These are phyloP conservation scores for Rhimphoctona megacephalus DNA, from an alignment of 2,888 invertebrate species.

Conservation along the genomic window DNA sequence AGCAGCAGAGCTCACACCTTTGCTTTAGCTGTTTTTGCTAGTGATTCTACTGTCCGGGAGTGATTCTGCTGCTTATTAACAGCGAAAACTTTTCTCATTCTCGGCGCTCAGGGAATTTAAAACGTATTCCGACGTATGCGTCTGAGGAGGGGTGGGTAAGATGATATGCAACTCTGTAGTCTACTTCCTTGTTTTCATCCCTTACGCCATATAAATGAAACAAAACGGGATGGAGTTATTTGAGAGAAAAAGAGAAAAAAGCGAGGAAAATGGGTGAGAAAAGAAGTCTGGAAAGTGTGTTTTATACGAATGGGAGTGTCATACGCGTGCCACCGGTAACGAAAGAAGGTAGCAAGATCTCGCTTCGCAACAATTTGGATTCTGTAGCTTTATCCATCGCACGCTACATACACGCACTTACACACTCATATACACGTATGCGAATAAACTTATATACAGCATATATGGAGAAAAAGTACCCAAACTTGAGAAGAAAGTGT, in stretches of 20 bases:
- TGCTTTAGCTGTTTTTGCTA: conserved; percentile 5
- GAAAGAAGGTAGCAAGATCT: background rate
- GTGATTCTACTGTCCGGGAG: conserved; percentile 13
- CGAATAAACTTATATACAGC: background rate
- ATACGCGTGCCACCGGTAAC: conserved; percentile 12
- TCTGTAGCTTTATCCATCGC: background rate
- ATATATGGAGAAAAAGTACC: conserved; percentile 45
- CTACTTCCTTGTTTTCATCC: background rate
- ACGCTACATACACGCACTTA: background rate
- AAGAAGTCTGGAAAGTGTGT: conserved; percentile 19
- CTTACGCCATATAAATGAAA: conserved; percentile 5
- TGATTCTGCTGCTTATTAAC: conserved; percentile 77
- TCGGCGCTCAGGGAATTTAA: conserved; percentile 72
- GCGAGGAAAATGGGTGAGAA: background rate
- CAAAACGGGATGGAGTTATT: background rate
- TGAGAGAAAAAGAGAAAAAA: background rate
- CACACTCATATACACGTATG: background rate
- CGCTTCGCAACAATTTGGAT: background rate
- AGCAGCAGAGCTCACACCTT: conserved; percentile 17
- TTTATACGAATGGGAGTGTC: conserved; percentile 29
- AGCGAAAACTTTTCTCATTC: conserved; percentile 82
- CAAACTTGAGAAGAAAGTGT: conserved; percentile 54
- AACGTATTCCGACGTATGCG: conserved; percentile 70
- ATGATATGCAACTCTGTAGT: background rate
- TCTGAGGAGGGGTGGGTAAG: background rate